phyloP scores from a whole-genome alignment of 2,888 invertebrate species.

The Cetonia aurata region DNA sequence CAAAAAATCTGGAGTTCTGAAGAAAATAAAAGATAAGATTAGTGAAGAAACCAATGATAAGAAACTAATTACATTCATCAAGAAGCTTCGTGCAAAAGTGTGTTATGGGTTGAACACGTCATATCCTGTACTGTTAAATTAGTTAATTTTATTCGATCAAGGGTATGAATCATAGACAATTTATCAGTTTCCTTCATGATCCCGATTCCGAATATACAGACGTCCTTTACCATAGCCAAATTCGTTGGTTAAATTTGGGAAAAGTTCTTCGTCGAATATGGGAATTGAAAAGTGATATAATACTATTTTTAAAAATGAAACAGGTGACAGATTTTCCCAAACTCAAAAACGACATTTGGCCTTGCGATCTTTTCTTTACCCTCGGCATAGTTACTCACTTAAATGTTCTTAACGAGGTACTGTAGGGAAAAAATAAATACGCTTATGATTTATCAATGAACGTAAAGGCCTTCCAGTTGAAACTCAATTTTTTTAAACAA shows the following conservation, averaged over 20 bases:
- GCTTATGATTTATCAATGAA: too few species aligned
- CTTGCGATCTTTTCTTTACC: conserved; percentile 30
- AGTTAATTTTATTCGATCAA: conserved; percentile 24
- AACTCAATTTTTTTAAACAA: too few species aligned
- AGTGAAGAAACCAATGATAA: background rate
- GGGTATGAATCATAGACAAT: conserved; percentile 26
- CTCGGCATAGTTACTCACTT: background rate
- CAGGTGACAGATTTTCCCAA: conserved; percentile 6
- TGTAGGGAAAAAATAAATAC: too few species aligned
- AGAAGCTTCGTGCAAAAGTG: background rate
- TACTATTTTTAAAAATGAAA: conserved; percentile 12
- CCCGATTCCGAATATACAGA: conserved; percentile 13
- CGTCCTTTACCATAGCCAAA: conserved; percentile 6
- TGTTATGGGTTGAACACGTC: conserved; percentile 21
- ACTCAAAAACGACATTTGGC: conserved; percentile 16
- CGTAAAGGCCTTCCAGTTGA: too few species aligned
- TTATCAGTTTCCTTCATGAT: conserved; percentile 26
- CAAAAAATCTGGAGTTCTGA: conserved; percentile 7
- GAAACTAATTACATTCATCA: conserved; percentile 1
- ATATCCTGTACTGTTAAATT: conserved; percentile 23
- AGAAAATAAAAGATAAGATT: background rate
- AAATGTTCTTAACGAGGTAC: too few species aligned
- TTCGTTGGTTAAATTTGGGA: conserved; percentile 30
- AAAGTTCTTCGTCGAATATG: too few species aligned
- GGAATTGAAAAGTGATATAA: conserved; percentile 27